A percentile compares a stretch with the other conserved stretches of the same genome.
Evolutionary conservation across 2,797 vertebrate species (phyloP).

Genomic region (Paramormyrops hopkinsi): DNA sequence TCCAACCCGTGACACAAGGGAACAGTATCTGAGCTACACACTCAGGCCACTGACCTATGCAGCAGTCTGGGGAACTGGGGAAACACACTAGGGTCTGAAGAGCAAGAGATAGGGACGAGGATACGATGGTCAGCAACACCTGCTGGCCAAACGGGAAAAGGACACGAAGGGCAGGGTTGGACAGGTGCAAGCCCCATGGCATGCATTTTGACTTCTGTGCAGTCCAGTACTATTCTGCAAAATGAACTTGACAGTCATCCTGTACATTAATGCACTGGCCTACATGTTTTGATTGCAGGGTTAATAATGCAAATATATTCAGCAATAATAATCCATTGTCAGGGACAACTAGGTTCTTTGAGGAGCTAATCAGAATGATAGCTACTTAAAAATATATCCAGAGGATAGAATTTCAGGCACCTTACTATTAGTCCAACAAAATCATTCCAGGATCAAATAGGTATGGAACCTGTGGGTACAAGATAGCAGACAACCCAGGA

Average conservation of each 20-base stretch:
- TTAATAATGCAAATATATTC: background rate
- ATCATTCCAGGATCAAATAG: background rate
- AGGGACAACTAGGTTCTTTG: background rate
- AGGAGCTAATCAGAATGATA: slow-evolving; percentile 12
- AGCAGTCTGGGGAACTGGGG: too few relatives aligned
- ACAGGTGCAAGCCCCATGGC: background rate
- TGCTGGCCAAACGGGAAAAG: too few relatives aligned
- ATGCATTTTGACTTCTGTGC: background rate
- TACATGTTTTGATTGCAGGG: background rate
- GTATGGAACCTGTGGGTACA: background rate
- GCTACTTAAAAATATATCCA: slow-evolving; percentile 2
- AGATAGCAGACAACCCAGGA: background rate
- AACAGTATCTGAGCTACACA: too few relatives aligned
- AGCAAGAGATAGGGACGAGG: too few relatives aligned
- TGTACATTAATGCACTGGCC: background rate
- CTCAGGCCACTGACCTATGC: too few relatives aligned
- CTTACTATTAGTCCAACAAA: slow-evolving; percentile 15
- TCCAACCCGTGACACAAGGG: too few relatives aligned
- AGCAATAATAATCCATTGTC: background rate
- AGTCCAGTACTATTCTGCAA: background rate
- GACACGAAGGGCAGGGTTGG: background rate
- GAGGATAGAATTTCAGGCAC: background rate
- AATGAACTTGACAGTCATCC: background rate
- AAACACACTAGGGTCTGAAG: too few relatives aligned
- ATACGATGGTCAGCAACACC: too few relatives aligned